Evolutionary conservation across 2,113 vertebrate genomes (phyloP), one percentile per base, ranked within the genome.

Genomic region (Carassius carassius): DNA sequence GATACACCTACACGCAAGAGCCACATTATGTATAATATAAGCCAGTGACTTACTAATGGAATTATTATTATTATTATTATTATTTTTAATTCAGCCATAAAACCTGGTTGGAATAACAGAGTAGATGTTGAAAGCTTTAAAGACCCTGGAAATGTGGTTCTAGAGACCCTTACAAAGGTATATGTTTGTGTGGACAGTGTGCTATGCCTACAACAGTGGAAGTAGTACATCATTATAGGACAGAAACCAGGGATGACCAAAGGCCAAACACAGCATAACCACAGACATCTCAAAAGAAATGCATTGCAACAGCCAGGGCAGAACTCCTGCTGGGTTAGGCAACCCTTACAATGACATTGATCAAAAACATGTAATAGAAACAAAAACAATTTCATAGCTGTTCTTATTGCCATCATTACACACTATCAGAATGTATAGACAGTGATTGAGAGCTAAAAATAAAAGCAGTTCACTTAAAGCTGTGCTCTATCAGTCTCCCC

Each of bases 401-500:
- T 63, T 80, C 78, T 25, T 41, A 80, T 16, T 65, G 35, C 58
- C 21, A 79, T 25, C 37, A 80, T 63, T 29, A 65, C 35, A 62
- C 54, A 32, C n/a, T 65, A 65, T 69, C 44, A 69, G 12, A 69
- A 69, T 9, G 37, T 63, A 69, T 23, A 81, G 70, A 77, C 60
- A 67, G 41, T 41, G 69, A 83, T 83, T 85, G 19, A 84, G 75
- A 81, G 63, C 70, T 70, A 86, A 84, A 86, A 86, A 75, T 78
- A 58, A 49, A 69, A 74, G 23, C 17, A 25, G 37, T 58, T 79
- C 81, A 69, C 32, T 73, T 62, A 23, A 8, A 1, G 63, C 74
- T 87, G 87, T 19, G 5, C 72, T 70, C 79, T 58, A 62, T 87
- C 89, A 86, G 73, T 92, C 87, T 91, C 85, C 90, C 87, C 89